Evolutionary conservation across 2,113 vertebrate species (phyloP).

Genomic region (Chaenogobius annularis): DNA sequence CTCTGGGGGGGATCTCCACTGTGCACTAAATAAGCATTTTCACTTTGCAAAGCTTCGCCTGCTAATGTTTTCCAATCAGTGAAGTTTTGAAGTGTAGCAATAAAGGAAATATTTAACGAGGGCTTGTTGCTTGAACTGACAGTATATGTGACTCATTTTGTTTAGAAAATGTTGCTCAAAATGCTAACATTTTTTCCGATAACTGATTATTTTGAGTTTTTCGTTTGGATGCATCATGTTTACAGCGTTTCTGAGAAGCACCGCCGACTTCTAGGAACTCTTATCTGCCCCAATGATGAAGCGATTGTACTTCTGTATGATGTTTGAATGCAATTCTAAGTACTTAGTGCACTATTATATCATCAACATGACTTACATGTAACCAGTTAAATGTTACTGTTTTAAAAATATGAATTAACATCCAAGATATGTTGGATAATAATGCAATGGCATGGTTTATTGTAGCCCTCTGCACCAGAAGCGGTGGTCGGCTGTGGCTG

Average conservation of each 20-base stretch:
- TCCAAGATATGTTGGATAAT: no score
- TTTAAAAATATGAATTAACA: no score
- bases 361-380: no score
- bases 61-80: slow-evolving; percentile 61
- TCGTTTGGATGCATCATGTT: not conserved
- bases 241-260: slow-evolving; percentile 3
- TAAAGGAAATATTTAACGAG: slow-evolving; percentile 34
- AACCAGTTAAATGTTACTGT: no score
- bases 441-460: no score
- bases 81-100: slow-evolving; percentile 47
- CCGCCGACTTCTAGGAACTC: not conserved
- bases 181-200: slow-evolving; percentile 10
- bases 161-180: not conserved
- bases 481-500: no score
- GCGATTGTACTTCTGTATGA: not conserved
- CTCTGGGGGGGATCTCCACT: slow-evolving; percentile 56
- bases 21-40: slow-evolving; percentile 35
- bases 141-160: slow-evolving; percentile 24
- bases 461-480: no score
- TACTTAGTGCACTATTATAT: no score
- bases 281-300: not conserved
- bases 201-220: slow-evolving; percentile 6
- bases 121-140: slow-evolving; percentile 16
- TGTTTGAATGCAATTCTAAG: not conserved
- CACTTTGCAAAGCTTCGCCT: slow-evolving; percentile 27